phyloP scores from a whole-genome alignment of 2,797 vertebrate genomes.

The Lycodopsis pacificus region DNA sequence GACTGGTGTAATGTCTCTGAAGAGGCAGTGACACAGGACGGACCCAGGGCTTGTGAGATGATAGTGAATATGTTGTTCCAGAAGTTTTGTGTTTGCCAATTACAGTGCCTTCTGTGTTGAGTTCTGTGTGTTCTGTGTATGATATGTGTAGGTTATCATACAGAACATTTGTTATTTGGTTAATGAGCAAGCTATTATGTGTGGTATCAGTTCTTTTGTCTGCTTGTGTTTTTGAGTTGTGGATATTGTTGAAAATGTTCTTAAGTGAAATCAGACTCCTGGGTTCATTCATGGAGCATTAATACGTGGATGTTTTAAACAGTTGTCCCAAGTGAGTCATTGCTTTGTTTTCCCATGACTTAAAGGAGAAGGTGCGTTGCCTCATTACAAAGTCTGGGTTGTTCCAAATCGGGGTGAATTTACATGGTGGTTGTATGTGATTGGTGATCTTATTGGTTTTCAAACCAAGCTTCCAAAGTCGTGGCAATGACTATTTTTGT shows the following conservation, averaged over 20 bases:
- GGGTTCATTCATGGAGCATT: not conserved
- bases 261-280: not conserved
- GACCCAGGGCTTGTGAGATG: not conserved
- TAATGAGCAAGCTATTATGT: not conserved
- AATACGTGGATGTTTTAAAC: not conserved
- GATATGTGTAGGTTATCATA: too few species aligned
- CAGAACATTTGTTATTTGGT: not conserved
- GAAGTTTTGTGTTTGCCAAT: not conserved
- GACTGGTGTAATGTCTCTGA: not conserved
- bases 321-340: not conserved
- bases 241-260: not conserved
- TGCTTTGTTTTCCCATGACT: not conserved
- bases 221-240: not conserved
- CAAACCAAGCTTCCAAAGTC: not conserved
- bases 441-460: not conserved
- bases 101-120: not conserved
- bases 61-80: not conserved
- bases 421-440: not conserved
- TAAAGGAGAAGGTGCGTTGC: not conserved
- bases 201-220: not conserved
- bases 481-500: not conserved
- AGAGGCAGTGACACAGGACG: not conserved
- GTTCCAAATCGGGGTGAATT: not conserved
- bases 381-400: not conserved
- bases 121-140: not conserved